Evolutionary conservation across 1,140 invertebrate species (phyloP), one percentile per base, ranked within the genome.

Genomic region (Nebria ingens): DNA sequence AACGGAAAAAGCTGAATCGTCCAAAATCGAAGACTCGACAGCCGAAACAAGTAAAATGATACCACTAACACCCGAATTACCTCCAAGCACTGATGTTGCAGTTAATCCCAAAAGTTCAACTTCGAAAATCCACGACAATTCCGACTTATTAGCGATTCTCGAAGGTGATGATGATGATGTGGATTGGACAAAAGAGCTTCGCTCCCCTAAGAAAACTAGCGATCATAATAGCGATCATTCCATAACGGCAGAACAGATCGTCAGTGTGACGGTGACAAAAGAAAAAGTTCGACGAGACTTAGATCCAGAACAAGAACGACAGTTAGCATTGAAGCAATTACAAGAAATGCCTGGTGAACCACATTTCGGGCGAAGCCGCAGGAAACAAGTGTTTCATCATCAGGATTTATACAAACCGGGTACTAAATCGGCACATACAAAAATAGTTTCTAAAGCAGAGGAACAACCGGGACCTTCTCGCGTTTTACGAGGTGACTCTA

Each of bases 111-210:
- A 4, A 29, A 45, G 9, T 12, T 45, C 40, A 45, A 45, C 40
- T 12, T 45, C 40, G 9, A 56, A 23, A 23, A 57, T 19, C 29
- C 50, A 51, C 20, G 59, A 66, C 54, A 68, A 69, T 58, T 66
- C 64, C 1, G 69, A 71, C 59, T 62, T 71, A 34, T 53, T 71
- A 45, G 69, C 68, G 6, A 68, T 71, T 53, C 60, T 71, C 23
- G 69, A 71, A 61, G 69, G 69, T 50, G 63, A 67, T 34, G 59
- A 40, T 21, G 60, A 61, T 55, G 40, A 51, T 11, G 19, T 23
- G 9, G 25, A 23, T 25, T 45, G 6, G 40, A 45, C 40, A 4
- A 45, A 45, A 17, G 40, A 45, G 17, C 9, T 45, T 4, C 9
- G 6, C 3, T 9, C 12, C 21, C 13, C 21, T 20, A 52, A 19